phyloP scores from a whole-genome alignment of 2,113 vertebrate genomes.

The Ciconia boyciana region DNA sequence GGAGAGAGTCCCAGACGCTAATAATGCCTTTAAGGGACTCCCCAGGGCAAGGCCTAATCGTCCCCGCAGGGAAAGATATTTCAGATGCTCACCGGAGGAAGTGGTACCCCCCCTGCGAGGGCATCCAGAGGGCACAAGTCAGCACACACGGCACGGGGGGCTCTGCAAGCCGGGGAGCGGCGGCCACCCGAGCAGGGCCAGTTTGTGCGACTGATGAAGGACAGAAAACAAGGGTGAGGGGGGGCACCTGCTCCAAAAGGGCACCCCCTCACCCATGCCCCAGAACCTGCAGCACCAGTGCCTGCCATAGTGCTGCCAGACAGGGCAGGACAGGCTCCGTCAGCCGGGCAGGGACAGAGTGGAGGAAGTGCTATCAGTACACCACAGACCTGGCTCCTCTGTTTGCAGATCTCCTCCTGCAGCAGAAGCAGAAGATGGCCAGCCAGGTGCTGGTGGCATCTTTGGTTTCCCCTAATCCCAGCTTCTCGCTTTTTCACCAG shows the following conservation, averaged over 20 bases:
- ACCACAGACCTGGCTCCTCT: not conserved
- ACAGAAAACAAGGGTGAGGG: not conserved
- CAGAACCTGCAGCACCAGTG: not conserved
- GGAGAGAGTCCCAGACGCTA: not conserved
- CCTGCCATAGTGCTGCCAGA: rapidly evolving
- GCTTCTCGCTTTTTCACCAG: not conserved
- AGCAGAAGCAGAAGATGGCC: not conserved
- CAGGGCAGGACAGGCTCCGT: not conserved
- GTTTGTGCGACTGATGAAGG: rapidly evolving
- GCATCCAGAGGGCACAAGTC: not conserved
- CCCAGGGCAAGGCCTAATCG: not conserved
- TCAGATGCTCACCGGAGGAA: not conserved
- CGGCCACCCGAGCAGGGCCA: not conserved
- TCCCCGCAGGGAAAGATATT: not conserved
- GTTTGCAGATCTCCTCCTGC: not conserved
- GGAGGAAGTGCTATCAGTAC: not conserved
- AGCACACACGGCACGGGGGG: no score
- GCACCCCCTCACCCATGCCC: not conserved
- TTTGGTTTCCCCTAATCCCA: not conserved
- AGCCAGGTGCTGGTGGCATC: not conserved
- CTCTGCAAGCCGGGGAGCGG: not conserved
- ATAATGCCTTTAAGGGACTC: slow-evolving; percentile 41
- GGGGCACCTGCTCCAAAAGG: not conserved
- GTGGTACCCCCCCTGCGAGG: no score
- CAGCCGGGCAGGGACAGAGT: not conserved